Percentiles rank a stretch among this genome's conserved stretches.
Conservation (phyloP, 2,797 vertebrate genomes). For the Danio jaintianensis region DNA sequence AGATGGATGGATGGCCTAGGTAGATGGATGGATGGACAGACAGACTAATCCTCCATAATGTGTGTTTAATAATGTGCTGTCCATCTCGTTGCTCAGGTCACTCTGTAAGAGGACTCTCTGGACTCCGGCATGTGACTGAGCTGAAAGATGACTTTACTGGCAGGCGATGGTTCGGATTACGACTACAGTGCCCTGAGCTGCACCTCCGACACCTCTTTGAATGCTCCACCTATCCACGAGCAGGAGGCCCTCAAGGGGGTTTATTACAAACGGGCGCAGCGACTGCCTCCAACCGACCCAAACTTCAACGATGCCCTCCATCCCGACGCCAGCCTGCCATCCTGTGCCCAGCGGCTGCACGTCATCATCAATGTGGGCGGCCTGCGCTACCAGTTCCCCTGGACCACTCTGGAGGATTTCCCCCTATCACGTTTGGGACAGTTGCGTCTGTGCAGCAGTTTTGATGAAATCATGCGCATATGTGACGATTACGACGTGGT, state of each 20-base stretch:
- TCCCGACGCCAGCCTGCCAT: slow-evolving; percentile 53
- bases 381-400: slow-evolving; percentile 93
- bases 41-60: no score
- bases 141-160: slow-evolving; percentile 93
- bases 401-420: slow-evolving; percentile 96
- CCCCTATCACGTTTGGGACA: slow-evolving; percentile 92
- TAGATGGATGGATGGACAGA: background rate
- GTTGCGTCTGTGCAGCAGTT: slow-evolving; percentile 92
- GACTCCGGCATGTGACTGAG: slow-evolving; percentile 83
- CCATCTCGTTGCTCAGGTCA: slow-evolving; percentile 27
- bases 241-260: slow-evolving; percentile 87
- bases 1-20: background rate
- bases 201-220: slow-evolving; percentile 88
- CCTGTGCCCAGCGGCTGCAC: slow-evolving; percentile 82
- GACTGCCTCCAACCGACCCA: slow-evolving; percentile 63
- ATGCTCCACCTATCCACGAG: slow-evolving; percentile 83
- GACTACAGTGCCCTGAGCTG: slow-evolving; percentile 98
- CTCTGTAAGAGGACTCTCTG: slow-evolving; percentile 45
- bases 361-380: slow-evolving; percentile 98
- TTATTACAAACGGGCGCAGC: slow-evolving; percentile 91
- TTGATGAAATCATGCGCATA: slow-evolving; percentile 93
- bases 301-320: background rate
- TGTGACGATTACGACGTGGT: slow-evolving; percentile 96
- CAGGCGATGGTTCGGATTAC: slow-evolving; percentile 96
- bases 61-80: background rate